Evolutionary conservation across 1,140 invertebrate genomes (phyloP).

Genomic region (Sinella curviseta): DNA sequence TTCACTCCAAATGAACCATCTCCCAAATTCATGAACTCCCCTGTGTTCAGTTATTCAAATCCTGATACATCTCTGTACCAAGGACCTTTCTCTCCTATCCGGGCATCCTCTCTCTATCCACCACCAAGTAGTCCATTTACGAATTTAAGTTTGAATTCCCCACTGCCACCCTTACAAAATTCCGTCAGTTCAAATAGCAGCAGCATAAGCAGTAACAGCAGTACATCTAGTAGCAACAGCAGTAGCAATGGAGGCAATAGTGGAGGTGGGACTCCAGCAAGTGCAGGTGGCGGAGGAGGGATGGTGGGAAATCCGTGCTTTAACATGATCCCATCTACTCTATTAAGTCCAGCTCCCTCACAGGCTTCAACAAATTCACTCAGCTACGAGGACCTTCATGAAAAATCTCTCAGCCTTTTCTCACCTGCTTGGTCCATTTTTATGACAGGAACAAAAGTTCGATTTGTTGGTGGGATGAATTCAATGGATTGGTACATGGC

Average conservation of each 20-base stretch:
- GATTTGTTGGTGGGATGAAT: slow-evolving; percentile 48
- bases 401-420: slow-evolving; percentile 45
- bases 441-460: slow-evolving; percentile 50
- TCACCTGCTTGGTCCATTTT: slow-evolving; percentile 51
- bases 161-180: slow-evolving; percentile 6
- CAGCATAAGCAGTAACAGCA: too few species aligned
- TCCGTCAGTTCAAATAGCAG: not conserved
- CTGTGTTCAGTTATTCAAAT: slow-evolving; percentile 47
- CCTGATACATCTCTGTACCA: slow-evolving; percentile 48
- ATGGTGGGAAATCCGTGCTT: slow-evolving; percentile 37
- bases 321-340: slow-evolving; percentile 51
- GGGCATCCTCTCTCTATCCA: slow-evolving; percentile 38
- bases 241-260: slow-evolving; percentile 4
- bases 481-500: slow-evolving; percentile 46
- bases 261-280: not conserved
- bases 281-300: not conserved
- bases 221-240: not conserved
- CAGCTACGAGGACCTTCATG: slow-evolving; percentile 51
- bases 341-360: slow-evolving; percentile 52
- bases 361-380: slow-evolving; percentile 54
- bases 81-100: slow-evolving; percentile 47
- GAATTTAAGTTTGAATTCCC: slow-evolving; percentile 45
- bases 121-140: slow-evolving; percentile 47
- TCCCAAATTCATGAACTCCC: slow-evolving; percentile 49
- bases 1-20: slow-evolving; percentile 49